A percentile compares a stretch with the other conserved stretches of the same genome.
phyloP scores from a whole-genome alignment of 1,140 invertebrate species.

The Hylaeus volcanicus region DNA sequence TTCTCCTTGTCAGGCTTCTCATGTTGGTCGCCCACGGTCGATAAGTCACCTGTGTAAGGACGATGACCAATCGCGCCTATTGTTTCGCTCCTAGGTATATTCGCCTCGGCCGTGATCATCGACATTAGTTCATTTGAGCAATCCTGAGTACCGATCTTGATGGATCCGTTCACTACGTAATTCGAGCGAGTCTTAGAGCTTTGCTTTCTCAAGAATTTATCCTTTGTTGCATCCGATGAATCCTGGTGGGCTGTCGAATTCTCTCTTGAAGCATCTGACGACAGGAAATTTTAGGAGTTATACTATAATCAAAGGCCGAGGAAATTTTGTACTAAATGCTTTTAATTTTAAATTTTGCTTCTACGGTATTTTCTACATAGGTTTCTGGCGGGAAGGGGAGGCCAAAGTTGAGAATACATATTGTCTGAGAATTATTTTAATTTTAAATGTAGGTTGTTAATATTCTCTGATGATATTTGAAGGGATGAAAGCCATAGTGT shows the following conservation, averaged over 20 bases:
- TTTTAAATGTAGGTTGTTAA: too few species aligned
- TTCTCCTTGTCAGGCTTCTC: constrained; percentile 16
- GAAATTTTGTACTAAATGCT: too few species aligned
- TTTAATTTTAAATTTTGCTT: too few species aligned
- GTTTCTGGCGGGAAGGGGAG: too few species aligned
- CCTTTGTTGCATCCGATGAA: neutral
- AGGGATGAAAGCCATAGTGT: too few species aligned
- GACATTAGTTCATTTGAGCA: constrained; percentile 25
- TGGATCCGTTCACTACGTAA: constrained; percentile 53
- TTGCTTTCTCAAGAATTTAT: constrained; percentile 6
- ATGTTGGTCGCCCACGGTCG: neutral
- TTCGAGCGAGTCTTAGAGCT: constrained; percentile 11
- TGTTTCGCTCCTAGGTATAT: constrained; percentile 74
- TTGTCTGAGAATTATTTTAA: too few species aligned
- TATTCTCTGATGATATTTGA: too few species aligned
- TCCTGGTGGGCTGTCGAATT: neutral
- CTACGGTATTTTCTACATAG: too few species aligned
- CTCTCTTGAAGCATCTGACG: neutral
- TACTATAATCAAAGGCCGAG: too few species aligned
- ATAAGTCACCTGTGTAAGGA: constrained; percentile 52
- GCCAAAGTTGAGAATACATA: too few species aligned
- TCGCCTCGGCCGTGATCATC: constrained; percentile 50
- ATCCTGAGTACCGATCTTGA: constrained; percentile 44
- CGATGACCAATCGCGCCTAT: constrained; percentile 73
- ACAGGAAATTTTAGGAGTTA: neutral